These are phyloP conservation scores for Ctenoplectra terminalis DNA, from an alignment of 1,140 invertebrate species.

Conservation along the genomic window DNA sequence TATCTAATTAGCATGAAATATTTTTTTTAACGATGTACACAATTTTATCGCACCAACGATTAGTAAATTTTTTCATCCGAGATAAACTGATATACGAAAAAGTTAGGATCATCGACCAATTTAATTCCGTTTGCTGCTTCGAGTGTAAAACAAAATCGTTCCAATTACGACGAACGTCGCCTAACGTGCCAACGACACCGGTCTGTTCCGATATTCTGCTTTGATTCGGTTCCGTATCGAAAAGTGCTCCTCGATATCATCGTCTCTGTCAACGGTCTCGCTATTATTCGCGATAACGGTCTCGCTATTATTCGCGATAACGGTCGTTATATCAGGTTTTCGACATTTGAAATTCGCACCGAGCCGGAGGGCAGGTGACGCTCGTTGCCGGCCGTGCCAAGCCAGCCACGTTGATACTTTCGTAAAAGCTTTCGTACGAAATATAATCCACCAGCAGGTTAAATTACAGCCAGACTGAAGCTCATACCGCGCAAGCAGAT, in stretches of 20 bases:
- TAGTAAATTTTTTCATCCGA: no score
- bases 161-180: constrained; percentile 9
- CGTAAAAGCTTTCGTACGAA: constrained; percentile 68
- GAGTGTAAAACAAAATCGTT: background rate
- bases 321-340: constrained; percentile 65
- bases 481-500: constrained; percentile 46
- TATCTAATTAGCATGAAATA: no score
- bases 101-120: background rate
- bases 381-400: constrained; percentile 11
- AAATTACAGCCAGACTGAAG: constrained; percentile 59
- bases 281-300: no score
- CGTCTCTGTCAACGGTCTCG: constrained; percentile 64
- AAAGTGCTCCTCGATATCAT: constrained; percentile 55
- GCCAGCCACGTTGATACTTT: constrained; percentile 60
- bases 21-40: no score
- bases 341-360: constrained; percentile 69
- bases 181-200: constrained; percentile 6
- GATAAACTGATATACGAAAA: no score
- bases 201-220: constrained; percentile 70
- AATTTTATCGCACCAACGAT: no score
- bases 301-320: constrained; percentile 67
- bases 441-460: constrained; percentile 67
- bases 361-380: constrained; percentile 58
- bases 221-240: constrained; percentile 55
- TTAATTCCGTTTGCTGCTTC: background rate